phyloP scores from a whole-genome alignment of 2,113 vertebrate species.

The Tiliqua scincoides region DNA sequence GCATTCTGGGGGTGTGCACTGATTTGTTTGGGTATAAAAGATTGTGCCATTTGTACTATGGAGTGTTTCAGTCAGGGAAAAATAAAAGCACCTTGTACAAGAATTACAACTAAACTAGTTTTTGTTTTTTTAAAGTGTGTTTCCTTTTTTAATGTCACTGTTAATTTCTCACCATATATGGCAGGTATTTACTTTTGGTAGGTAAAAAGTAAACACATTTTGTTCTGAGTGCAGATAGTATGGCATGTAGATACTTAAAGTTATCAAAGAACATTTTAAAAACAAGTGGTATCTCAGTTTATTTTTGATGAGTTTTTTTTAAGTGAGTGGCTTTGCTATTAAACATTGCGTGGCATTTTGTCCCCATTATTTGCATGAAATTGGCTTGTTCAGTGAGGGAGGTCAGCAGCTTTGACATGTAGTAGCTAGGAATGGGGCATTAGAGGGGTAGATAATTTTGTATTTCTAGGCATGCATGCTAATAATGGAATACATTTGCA shows the following conservation, averaged over 20 bases:
- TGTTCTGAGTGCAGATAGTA: constrained; percentile 20
- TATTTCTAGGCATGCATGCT: not conserved
- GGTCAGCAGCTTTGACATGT: constrained; percentile 20
- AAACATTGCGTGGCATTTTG: not conserved
- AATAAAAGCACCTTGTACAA: constrained; percentile 43
- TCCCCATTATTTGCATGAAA: constrained; percentile 29
- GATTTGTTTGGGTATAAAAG: constrained; percentile 69
- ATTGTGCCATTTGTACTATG: constrained; percentile 54
- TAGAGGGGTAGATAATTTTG: constrained; percentile 26
- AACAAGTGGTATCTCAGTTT: not conserved
- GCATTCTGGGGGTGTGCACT: constrained; percentile 39
- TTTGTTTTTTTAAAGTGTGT: constrained; percentile 27
- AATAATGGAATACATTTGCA: constrained; percentile 12
- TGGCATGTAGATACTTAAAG: not conserved
- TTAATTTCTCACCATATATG: constrained; percentile 43
- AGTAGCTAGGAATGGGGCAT: constrained; percentile 32
- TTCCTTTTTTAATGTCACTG: constrained; percentile 22
- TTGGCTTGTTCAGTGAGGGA: constrained; percentile 38
- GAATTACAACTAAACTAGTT: constrained; percentile 39
- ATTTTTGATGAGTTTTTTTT: constrained; percentile 1
- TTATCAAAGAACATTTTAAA: constrained; percentile 6
- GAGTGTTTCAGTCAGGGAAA: constrained; percentile 31
- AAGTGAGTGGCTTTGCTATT: accelerated
- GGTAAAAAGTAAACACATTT: not conserved
- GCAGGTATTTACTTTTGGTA: constrained; percentile 42